Evolutionary conservation across 2,888 invertebrate species (phyloP).

Genomic region (Melitaea athalia): DNA sequence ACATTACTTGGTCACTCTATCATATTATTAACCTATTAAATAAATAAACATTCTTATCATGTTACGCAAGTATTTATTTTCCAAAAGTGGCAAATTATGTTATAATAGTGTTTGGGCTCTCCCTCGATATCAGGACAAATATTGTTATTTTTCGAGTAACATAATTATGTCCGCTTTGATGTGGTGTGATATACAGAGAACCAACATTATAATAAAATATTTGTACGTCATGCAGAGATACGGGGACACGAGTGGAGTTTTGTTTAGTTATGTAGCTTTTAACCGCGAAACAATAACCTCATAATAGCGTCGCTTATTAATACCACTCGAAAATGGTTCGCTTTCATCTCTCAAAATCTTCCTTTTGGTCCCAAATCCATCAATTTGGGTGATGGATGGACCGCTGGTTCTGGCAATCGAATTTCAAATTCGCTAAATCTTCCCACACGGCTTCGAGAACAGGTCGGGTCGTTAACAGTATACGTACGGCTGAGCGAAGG

Average conservation of each 20-base stretch:
- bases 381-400: conserved; percentile 81
- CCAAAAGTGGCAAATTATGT: conserved; percentile 29
- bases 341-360: conserved; percentile 71
- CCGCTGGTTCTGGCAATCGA: conserved; percentile 71
- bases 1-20: background rate
- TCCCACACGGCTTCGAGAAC: conserved; percentile 78
- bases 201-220: background rate
- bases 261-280: conserved; percentile 31
- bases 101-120: conserved; percentile 5
- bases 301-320: conserved; percentile 70
- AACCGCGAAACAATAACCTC: conserved; percentile 52
- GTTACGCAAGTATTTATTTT: conserved; percentile 15
- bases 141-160: conserved; percentile 24
- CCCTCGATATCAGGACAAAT: conserved; percentile 23
- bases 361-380: conserved; percentile 80
- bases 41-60: background rate
- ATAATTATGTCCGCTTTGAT: conserved; percentile 28
- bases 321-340: conserved; percentile 68
- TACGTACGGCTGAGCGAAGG: conserved; percentile 56
- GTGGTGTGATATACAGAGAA: background rate
- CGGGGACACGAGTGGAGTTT: background rate
- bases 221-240: conserved; percentile 1
- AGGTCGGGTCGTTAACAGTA: conserved; percentile 77
- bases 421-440: conserved; percentile 82
- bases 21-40: background rate